Evolutionary conservation across 2,888 invertebrate species (phyloP), one percentile per base, ranked within the genome.

Genomic region (Pachycephus smyrnensis): DNA sequence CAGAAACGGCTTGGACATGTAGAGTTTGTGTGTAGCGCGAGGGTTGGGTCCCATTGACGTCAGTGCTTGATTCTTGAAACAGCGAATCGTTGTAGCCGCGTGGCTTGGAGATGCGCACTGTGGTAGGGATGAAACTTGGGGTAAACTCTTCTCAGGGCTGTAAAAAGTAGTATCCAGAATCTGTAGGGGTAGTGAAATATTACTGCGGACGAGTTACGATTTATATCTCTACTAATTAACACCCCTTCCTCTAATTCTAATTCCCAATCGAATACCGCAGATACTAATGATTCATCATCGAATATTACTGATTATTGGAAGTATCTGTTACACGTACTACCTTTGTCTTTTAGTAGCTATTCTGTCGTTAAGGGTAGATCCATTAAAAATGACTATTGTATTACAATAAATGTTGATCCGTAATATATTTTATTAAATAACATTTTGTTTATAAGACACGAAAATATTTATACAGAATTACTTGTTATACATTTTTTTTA

Each of bases 21-120:
- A 55, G 37, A 36, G 23, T 73, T 33, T 32, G 15, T 30, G 9
- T 23, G 74, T 35, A 55, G 0, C 23, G 55, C 55, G 23, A 55
- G 55, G 74, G 74, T 36, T 30, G 74, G 36, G 30, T 55, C 81
- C 82, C 83, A 84, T 86, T 86, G 86, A 86, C 86, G 86, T 86
- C 86, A 86, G 75, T 77, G 80, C 82, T 80, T 81, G 84, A 85
- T 84, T 78, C 79, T 77, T 79, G 74, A 80, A 82, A 81, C 83
- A 36, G 36, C 36, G 35, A 74, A 35, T 74, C 74, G 32, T 75
- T 75, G 15, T 36, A 71, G 71, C 23, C 71, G 32, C 33, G 33
- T 33, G 71, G 31, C 15, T 23, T 33, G 71, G 33, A 31, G 71
- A 31, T 31, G 71, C 33, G 33, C 32, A 11, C 31, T 31, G 15